Conservation (phyloP, 2,113 vertebrate species). For the Pycnonotus jocosus region DNA sequence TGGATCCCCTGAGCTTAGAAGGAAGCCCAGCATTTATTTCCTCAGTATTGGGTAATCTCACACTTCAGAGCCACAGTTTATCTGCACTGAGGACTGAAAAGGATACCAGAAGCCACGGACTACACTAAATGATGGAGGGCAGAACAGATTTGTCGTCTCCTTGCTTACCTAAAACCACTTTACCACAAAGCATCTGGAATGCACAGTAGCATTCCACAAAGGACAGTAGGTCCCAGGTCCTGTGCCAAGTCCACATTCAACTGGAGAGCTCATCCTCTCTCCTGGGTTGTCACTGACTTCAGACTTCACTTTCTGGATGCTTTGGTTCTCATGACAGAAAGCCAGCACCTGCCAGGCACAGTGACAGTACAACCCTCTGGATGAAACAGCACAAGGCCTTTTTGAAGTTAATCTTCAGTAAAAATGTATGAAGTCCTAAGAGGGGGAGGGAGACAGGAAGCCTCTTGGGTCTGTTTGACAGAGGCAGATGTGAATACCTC, state of each 20-base stretch:
- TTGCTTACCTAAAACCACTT: background rate
- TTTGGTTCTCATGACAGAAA: background rate
- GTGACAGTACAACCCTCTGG: background rate
- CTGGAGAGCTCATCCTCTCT: background rate
- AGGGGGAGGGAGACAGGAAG: background rate
- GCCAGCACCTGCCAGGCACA: background rate
- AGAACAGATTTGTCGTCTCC: background rate
- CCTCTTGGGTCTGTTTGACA: background rate
- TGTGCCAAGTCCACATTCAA: background rate
- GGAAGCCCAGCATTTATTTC: background rate
- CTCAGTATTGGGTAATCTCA: background rate
- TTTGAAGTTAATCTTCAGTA: background rate
- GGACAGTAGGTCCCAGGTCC: background rate
- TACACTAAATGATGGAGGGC: background rate
- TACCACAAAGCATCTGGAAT: background rate
- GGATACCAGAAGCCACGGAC: rapidly evolving
- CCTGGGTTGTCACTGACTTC: background rate
- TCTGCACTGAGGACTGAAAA: background rate
- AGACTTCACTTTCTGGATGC: background rate
- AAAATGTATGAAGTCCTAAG: background rate
- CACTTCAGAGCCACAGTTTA: background rate
- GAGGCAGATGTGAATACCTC: background rate
- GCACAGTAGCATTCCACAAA: background rate
- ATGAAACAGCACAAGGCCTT: background rate
- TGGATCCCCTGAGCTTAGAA: background rate